A percentile compares a stretch with the other conserved stretches of the same genome.
Evolutionary conservation across 2,797 vertebrate species (phyloP).

Genomic region (Cyclura pinguis): DNA sequence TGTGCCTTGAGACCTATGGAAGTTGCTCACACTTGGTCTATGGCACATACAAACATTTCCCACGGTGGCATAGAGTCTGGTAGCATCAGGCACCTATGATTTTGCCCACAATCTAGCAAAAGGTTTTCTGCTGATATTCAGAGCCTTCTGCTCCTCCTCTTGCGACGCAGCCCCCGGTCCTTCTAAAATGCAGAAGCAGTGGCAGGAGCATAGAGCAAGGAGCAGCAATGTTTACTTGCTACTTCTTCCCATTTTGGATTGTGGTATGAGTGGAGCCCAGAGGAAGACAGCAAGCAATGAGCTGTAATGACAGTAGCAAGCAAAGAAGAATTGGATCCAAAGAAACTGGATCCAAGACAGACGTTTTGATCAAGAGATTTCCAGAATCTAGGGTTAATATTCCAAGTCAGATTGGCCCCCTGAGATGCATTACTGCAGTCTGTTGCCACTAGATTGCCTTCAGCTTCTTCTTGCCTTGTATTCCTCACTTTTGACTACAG

Average conservation of each 20-base stretch:
- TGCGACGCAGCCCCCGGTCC: not conserved
- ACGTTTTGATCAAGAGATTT: not conserved
- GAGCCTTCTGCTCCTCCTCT: not conserved
- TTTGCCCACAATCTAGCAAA: not conserved
- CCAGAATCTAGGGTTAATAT: not conserved
- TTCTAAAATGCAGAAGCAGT: not conserved
- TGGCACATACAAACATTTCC: not conserved
- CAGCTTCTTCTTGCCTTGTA: not conserved
- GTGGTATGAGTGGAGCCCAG: not conserved
- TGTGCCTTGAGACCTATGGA: too few relatives aligned
- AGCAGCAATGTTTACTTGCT: not conserved
- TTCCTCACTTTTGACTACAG: not conserved
- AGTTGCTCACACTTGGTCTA: not conserved
- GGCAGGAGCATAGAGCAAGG: not conserved
- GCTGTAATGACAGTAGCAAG: not conserved
- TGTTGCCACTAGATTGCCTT: not conserved
- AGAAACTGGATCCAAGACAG: not conserved
- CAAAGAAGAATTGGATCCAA: not conserved
- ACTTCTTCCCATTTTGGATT: not conserved
- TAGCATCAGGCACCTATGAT: not conserved
- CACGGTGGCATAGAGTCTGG: not conserved
- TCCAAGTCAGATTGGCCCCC: not conserved
- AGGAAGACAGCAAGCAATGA: not conserved
- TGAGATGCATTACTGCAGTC: not conserved
- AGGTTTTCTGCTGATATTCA: not conserved